These are phyloP conservation scores for Macrobrachium rosenbergii DNA, from an alignment of 1,140 invertebrate species.

Conservation along the genomic window DNA sequence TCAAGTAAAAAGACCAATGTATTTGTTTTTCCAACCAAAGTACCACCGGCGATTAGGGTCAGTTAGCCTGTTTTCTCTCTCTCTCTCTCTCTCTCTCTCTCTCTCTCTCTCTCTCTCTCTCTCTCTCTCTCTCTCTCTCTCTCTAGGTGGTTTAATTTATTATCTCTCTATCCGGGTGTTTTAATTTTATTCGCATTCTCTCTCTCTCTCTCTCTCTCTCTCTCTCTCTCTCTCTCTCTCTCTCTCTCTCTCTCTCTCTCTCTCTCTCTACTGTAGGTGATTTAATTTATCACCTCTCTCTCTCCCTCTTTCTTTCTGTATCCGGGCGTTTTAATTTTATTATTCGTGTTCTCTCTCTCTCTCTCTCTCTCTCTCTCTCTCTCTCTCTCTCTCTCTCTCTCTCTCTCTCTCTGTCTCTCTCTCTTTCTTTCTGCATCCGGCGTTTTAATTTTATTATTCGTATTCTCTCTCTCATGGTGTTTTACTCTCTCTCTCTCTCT, in stretches of 20 bases:
- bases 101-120: not conserved
- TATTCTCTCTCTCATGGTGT: not conserved
- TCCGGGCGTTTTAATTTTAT: not conserved
- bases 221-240: not conserved
- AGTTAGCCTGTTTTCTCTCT: no score
- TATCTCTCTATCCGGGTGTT: no score
- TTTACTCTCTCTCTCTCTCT: not conserved
- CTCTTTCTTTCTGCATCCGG: not conserved
- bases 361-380: not conserved
- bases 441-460: not conserved
- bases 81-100: not conserved
- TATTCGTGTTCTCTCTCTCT: not conserved
- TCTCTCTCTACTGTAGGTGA: not conserved
- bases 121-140: not conserved
- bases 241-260: constrained; percentile 1
- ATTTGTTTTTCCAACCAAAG: no score
- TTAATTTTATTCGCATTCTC: no score
- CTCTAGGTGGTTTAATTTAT: not conserved
- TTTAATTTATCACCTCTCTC: not conserved
- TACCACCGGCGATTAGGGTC: no score
- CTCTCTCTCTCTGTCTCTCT: constrained; percentile 11
- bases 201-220: not conserved
- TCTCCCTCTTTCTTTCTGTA: not conserved
- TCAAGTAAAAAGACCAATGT: no score
- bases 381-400: not conserved